phyloP scores from a whole-genome alignment of 1,140 invertebrate species.

The Zelostemma sp. region DNA sequence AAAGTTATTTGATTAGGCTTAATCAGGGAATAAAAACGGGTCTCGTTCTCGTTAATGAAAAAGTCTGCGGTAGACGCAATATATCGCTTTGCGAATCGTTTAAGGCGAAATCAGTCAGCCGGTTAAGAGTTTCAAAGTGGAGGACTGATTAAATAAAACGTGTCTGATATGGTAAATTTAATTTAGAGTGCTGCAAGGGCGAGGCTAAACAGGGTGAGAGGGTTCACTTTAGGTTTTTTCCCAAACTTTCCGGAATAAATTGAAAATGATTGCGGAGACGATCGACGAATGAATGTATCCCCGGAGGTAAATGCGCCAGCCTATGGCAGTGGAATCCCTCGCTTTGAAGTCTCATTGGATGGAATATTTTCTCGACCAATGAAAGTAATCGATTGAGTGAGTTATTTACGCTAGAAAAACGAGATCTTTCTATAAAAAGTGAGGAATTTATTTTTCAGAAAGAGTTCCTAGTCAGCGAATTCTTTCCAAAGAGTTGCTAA shows the following conservation, averaged over 20 bases:
- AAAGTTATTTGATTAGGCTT: no score
- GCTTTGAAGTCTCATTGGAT: conserved; percentile 31
- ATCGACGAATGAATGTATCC: conserved; percentile 48
- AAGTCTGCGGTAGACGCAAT: conserved; percentile 18
- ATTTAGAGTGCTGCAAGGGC: conserved; percentile 53
- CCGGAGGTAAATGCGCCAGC: conserved; percentile 27
- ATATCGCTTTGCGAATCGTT: conserved; percentile 58
- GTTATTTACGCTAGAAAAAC: no score
- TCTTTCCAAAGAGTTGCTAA: no score
- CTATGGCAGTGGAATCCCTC: conserved; percentile 8
- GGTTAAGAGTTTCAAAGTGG: conserved; percentile 30
- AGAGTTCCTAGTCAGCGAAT: no score
- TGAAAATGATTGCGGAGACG: conserved; percentile 61
- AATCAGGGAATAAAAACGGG: conserved; percentile 18
- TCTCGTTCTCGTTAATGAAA: conserved; percentile 48
- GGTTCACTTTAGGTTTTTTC: conserved; percentile 33
- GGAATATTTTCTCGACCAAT: no score
- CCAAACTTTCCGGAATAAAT: conserved; percentile 52
- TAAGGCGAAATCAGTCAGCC: conserved; percentile 37
- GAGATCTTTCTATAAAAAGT: no score
- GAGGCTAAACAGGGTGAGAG: conserved; percentile 27
- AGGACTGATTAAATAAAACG: conserved; percentile 66
- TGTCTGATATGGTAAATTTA: conserved; percentile 66
- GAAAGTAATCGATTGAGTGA: no score
- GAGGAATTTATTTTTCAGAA: no score